Conservation (phyloP, 2,888 invertebrate genomes). For the Meloe dianella region DNA sequence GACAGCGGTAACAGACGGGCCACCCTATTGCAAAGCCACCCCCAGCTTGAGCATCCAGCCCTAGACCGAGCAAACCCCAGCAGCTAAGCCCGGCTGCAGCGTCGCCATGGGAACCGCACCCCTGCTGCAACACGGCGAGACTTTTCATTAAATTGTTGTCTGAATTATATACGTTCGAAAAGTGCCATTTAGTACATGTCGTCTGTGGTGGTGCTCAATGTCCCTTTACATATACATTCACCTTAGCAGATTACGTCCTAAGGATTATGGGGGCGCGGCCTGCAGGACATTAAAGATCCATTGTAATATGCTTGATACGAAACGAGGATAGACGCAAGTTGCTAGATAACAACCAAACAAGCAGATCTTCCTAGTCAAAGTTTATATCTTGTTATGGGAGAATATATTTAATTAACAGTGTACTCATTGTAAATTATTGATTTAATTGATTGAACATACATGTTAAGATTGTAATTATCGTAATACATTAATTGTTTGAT, state of each 20-base stretch:
- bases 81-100: constrained; percentile 53
- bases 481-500: background rate
- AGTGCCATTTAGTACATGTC: constrained; percentile 45
- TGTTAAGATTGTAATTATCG: background rate
- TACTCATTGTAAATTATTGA: background rate
- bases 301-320: background rate
- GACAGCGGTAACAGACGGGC: constrained; percentile 25
- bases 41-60: constrained; percentile 35
- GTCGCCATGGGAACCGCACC: constrained; percentile 57
- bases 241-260: constrained; percentile 11
- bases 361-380: background rate
- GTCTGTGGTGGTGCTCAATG: constrained; percentile 18
- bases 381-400: background rate
- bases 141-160: constrained; percentile 56
- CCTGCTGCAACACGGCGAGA: constrained; percentile 53
- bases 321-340: background rate
- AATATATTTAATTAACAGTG: background rate
- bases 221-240: constrained; percentile 25
- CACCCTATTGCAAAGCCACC: constrained; percentile 42
- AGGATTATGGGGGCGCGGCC: background rate
- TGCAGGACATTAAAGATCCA: background rate
- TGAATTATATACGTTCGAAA: constrained; percentile 51
- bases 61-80: constrained; percentile 42
- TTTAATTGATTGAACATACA: background rate
- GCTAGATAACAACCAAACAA: background rate